A percentile compares a stretch with the other conserved stretches of the same genome.
Evolutionary conservation across 1,140 invertebrate species (phyloP).

Genomic region (Tetramorium simillimum): DNA sequence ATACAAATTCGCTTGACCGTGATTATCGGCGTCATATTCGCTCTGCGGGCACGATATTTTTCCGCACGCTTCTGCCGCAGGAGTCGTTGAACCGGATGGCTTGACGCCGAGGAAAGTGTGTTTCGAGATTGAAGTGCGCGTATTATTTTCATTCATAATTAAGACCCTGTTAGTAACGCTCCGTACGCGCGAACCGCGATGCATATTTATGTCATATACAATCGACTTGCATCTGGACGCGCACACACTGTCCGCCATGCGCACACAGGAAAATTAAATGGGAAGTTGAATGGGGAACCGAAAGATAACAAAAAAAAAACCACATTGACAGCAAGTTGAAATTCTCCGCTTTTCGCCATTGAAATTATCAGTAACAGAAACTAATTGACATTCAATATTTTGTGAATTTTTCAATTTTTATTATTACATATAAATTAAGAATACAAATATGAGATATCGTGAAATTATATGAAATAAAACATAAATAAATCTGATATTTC

Average conservation of each 20-base stretch:
- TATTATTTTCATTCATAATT: constrained; percentile 74
- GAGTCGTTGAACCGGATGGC: constrained; percentile 73
- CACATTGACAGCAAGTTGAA: not conserved
- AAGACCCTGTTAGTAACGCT: constrained; percentile 74
- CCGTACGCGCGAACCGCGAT: constrained; percentile 64
- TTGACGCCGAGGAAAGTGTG: constrained; percentile 67
- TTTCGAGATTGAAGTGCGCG: constrained; percentile 65
- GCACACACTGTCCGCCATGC: not conserved
- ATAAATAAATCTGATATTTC: not conserved
- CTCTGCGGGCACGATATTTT: constrained; percentile 14
- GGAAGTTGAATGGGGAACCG: constrained; percentile 3
- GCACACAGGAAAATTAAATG: not conserved
- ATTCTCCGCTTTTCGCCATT: not conserved
- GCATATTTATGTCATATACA: constrained; percentile 75
- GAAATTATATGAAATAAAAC: not conserved
- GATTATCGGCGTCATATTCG: constrained; percentile 9
- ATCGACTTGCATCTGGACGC: constrained; percentile 63
- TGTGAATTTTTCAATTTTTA: not conserved
- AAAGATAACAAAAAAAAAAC: not conserved
- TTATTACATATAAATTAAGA: not conserved
- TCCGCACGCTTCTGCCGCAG: constrained; percentile 16
- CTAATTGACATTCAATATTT: not conserved
- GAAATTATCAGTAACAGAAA: not conserved
- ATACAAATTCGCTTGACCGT: not conserved
- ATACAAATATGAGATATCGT: not conserved